Evolutionary conservation across 2,888 invertebrate species (phyloP), one percentile per base, ranked within the genome.

Genomic region (Disparrhopalites patrizii): DNA sequence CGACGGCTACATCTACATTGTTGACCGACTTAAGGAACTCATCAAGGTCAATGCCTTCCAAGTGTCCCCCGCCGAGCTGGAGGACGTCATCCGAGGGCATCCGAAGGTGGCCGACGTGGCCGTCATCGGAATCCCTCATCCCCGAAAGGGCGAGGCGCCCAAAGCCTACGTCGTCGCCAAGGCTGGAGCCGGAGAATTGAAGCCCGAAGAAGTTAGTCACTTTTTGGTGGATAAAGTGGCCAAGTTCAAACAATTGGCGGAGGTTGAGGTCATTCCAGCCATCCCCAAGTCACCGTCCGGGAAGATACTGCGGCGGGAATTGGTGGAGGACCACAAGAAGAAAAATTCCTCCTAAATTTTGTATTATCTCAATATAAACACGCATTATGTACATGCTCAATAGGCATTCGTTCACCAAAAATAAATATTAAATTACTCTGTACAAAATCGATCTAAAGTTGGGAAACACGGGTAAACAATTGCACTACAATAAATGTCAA

Each of bases 21-120:
- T 90, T 10, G 90, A 90, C 78, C 82, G 91, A 72, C 86, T 86
- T 66, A 90, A 90, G 78, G 90, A 90, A 77, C 84, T 91, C 65
- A 90, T 91, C 77, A 91, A 91, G 81, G 89, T 89, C 67, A 90
- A 91, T 80, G 90, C 90, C 68, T 86, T 89, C 77, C 64, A 64
- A 50, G 65, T 65, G 20, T 86, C 93, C 8, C 94, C 94, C 23
- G 93, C 93, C 0, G 94, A 94, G 79, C 78, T 94, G 30, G 93
- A 94, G 79, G 86, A 83, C 58, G 76, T 90, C 3, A 77, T 92
- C 1, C 83, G 89, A 67, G 83, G 84, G 50, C 88, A 90, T 79
- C 88, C 90, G 0, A 84, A 83, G 27, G 83, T 96, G 0, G 78
- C 82, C 13, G 94, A 95, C 75, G 91, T 88, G 0, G 93, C 89